These are phyloP conservation scores for Polypterus senegalus DNA, from an alignment of 2,113 vertebrate species.

Conservation along the genomic window DNA sequence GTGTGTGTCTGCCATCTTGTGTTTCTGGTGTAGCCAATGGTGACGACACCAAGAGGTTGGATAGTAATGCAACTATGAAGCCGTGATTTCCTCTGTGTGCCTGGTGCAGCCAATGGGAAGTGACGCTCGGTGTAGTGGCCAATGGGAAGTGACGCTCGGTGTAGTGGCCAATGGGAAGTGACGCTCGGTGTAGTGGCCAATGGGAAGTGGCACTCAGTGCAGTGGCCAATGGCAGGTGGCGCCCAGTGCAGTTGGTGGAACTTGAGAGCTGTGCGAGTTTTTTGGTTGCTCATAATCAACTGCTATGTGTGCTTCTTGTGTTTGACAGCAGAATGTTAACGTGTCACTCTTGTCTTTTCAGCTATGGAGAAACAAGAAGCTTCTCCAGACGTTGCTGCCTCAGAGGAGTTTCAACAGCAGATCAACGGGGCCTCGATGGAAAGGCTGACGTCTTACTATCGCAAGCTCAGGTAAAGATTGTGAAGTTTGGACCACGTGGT, in stretches of 20 bases:
- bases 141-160: no score
- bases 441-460: conserved; percentile 91
- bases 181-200: background rate
- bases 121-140: background rate
- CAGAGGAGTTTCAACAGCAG: conserved; percentile 81
- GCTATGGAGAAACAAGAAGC: conserved; percentile 69
- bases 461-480: conserved; percentile 74
- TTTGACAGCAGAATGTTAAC: no score
- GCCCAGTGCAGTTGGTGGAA: background rate
- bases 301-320: no score
- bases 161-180: background rate
- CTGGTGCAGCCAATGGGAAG: background rate
- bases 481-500: background rate
- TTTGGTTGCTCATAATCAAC: no score
- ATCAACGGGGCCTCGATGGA: conserved; percentile 77
- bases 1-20: no score
- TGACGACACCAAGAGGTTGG: no score
- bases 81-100: no score
- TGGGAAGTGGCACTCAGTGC: no score
- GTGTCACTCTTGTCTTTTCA: conserved; percentile 26
- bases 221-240: background rate
- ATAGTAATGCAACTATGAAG: no score
- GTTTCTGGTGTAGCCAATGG: no score
- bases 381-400: conserved; percentile 39
- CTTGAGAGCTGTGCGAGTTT: no score